Percentiles rank a stretch among this genome's conserved stretches.
phyloP scores from a whole-genome alignment of 2,797 vertebrate species.

The Buphagus erythrorhynchus region DNA sequence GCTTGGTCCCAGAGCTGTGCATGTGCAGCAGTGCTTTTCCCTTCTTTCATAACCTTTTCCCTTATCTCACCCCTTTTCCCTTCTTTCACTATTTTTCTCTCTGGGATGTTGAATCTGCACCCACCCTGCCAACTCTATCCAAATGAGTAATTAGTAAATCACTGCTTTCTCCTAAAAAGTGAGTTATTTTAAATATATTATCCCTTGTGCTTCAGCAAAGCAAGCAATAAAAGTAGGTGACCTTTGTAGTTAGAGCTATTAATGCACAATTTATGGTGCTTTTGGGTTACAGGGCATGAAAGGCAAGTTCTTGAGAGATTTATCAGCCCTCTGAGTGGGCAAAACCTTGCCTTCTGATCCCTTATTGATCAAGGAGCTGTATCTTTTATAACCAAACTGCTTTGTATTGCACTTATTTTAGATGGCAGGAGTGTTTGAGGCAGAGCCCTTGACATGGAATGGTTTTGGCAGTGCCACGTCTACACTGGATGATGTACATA shows the following conservation, averaged over 20 bases:
- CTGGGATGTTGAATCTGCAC: not conserved
- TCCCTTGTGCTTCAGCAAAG: not conserved
- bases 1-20: not conserved
- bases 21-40: not conserved
- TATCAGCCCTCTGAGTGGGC: not conserved
- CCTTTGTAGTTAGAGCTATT: not conserved
- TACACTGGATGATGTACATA: rapidly evolving
- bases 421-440: not conserved
- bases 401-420: not conserved
- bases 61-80: not conserved
- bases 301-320: not conserved
- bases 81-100: not conserved
- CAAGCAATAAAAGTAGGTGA: not conserved
- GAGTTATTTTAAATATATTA: not conserved
- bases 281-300: not conserved
- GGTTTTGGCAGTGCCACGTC: not conserved
- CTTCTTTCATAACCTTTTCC: not conserved
- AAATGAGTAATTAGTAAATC: not conserved
- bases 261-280: not conserved
- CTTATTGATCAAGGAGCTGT: not conserved
- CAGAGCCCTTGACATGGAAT: not conserved
- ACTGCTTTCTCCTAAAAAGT: not conserved
- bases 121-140: not conserved
- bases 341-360: not conserved
- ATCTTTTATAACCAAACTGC: not conserved